Conservation (phyloP, 2,888 invertebrate species). For the Rotaria socialis region DNA sequence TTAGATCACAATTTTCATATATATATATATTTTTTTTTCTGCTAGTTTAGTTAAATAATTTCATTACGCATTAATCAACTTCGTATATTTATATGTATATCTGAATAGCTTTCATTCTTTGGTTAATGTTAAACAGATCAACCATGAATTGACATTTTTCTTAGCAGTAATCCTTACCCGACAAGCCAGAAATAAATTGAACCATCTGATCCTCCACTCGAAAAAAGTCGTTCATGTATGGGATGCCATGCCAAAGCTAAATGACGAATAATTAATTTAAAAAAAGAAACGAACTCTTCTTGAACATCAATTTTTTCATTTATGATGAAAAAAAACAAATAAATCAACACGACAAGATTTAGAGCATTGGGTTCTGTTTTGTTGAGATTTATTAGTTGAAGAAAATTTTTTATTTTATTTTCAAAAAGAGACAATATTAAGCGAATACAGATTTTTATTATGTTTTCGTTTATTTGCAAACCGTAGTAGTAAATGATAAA, state of each 20-base stretch:
- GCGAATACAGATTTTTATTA: not conserved
- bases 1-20: too few relatives aligned
- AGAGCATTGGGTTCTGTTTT: not conserved
- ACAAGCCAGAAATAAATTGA: slow-evolving; percentile 98
- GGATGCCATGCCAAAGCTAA: slow-evolving; percentile 86
- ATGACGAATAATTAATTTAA: slow-evolving; percentile 36
- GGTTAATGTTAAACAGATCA: too few relatives aligned
- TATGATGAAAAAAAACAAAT: not conserved
- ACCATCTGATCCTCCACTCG: slow-evolving; percentile 96
- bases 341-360: not conserved
- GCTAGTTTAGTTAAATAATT: too few relatives aligned
- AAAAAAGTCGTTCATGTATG: slow-evolving; percentile 89
- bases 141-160: too few relatives aligned
- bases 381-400: not conserved
- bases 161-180: slow-evolving; percentile 65
- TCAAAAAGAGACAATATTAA: slow-evolving; percentile 40
- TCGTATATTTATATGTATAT: too few relatives aligned
- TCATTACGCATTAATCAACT: too few relatives aligned
- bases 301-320: not conserved
- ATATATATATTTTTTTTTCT: too few relatives aligned
- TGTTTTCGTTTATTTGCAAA: not conserved
- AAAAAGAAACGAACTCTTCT: not conserved
- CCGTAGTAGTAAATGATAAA: slow-evolving; percentile 31
- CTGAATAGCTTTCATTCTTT: too few relatives aligned
- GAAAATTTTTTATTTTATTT: not conserved